These are phyloP conservation scores for Imbricaverruca yamaguchii DNA, from an alignment of 2,888 invertebrate species.

Conservation along the genomic window DNA sequence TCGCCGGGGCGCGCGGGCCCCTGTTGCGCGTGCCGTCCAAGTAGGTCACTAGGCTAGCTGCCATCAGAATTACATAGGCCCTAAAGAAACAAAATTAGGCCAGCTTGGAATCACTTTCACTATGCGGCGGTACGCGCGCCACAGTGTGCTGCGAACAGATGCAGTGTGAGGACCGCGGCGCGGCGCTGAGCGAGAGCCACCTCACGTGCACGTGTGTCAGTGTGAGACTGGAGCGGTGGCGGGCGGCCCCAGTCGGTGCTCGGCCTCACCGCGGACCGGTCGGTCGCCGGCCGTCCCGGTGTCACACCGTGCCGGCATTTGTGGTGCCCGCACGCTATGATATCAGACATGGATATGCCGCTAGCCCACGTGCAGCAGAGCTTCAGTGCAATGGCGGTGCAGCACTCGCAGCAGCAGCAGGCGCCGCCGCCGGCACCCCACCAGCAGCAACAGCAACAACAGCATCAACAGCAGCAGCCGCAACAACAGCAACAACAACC, in stretches of 20 bases:
- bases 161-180: background rate
- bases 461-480: background rate
- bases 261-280: background rate
- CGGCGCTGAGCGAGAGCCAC: background rate
- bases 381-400: background rate
- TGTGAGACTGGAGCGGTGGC: background rate
- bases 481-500: background rate
- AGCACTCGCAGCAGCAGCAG: background rate
- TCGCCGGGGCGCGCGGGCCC: background rate
- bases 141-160: background rate
- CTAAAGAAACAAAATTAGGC: constrained; percentile 19
- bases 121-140: background rate
- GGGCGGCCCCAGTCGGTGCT: background rate
- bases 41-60: constrained; percentile 23
- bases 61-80: constrained; percentile 21
- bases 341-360: constrained; percentile 20
- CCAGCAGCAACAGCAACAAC: background rate
- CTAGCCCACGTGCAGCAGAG: background rate
- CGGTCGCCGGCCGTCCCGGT: background rate
- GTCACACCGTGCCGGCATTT: too few relatives aligned
- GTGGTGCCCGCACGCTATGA: background rate
- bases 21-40: constrained; percentile 19
- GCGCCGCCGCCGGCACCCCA: background rate
- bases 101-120: constrained; percentile 23
- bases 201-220: background rate